These are phyloP conservation scores for Channallabes apus DNA, from an alignment of 2,797 vertebrate species.

Conservation along the genomic window DNA sequence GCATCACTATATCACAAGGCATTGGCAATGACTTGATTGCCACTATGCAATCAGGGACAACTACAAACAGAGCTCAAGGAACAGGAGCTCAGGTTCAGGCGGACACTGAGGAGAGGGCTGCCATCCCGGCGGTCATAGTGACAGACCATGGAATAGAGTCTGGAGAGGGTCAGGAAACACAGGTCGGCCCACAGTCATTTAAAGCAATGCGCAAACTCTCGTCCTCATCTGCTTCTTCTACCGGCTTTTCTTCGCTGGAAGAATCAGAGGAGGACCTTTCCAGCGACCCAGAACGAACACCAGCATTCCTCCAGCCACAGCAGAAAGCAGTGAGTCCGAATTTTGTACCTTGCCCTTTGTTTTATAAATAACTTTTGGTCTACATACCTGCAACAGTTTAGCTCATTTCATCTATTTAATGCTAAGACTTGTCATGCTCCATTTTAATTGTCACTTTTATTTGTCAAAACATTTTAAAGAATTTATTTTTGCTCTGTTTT, in stretches of 20 bases:
- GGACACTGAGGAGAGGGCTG: slow-evolving; percentile 27
- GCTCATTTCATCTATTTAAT: too few species aligned
- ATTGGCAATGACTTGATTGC: slow-evolving; percentile 21
- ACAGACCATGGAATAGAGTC: slow-evolving; percentile 87
- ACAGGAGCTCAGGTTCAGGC: slow-evolving; percentile 33
- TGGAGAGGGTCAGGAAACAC: slow-evolving; percentile 57
- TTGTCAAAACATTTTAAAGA: too few species aligned
- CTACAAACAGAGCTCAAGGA: slow-evolving; percentile 30
- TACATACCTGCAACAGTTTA: neutral
- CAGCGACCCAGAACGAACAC: slow-evolving; percentile 88
- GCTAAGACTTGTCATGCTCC: too few species aligned
- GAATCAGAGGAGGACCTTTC: slow-evolving; percentile 97
- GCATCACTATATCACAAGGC: slow-evolving; percentile 42
- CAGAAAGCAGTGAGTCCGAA: slow-evolving; percentile 89
- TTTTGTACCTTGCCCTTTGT: neutral
- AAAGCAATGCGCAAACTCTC: slow-evolving; percentile 87
- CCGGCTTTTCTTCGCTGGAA: slow-evolving; percentile 96
- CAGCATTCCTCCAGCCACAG: slow-evolving; percentile 83
- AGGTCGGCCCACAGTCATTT: slow-evolving; percentile 66
- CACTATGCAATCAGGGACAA: slow-evolving; percentile 29
- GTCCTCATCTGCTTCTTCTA: slow-evolving; percentile 94
- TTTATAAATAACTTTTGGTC: neutral
- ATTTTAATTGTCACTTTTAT: too few species aligned
- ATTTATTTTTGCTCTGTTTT: too few species aligned
- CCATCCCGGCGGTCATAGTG: slow-evolving; percentile 88